Conservation (phyloP, 2,113 vertebrate genomes). For the Xenopus borealis region DNA sequence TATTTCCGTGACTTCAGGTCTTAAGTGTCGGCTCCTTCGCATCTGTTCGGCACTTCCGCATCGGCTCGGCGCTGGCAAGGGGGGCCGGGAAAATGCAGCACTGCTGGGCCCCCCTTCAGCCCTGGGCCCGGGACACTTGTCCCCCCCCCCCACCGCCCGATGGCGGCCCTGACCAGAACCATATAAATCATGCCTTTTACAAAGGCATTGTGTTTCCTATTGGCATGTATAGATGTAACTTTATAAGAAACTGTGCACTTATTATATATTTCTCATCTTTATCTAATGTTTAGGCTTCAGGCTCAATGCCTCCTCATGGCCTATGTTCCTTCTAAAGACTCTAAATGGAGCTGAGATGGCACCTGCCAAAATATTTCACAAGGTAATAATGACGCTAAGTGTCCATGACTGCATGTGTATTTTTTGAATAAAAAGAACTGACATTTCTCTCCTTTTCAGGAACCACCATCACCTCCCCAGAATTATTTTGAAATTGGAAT, state of each 20-base stretch:
- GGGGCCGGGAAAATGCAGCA: too few species aligned
- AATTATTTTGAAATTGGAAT: conserved; percentile 96
- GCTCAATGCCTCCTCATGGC: conserved; percentile 97
- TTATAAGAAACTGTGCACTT: not conserved
- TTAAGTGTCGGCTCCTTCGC: too few species aligned
- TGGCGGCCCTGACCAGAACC: too few species aligned
- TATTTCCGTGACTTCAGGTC: too few species aligned
- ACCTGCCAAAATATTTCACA: conserved; percentile 92
- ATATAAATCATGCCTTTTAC: too few species aligned
- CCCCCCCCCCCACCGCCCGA: too few species aligned
- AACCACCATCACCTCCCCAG: conserved; percentile 90
- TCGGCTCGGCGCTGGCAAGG: too few species aligned
- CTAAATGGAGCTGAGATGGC: conserved; percentile 98
- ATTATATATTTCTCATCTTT: conserved; percentile 22
- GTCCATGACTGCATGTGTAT: not conserved
- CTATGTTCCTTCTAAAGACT: conserved; percentile 98
- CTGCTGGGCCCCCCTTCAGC: too few species aligned
- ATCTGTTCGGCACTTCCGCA: too few species aligned
- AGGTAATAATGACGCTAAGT: conserved; percentile 69
- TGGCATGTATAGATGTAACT: not conserved
- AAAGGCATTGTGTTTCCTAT: too few species aligned
- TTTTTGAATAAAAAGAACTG: conserved; percentile 46
- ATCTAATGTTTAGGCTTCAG: conserved; percentile 79
- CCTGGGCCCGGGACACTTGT: too few species aligned
- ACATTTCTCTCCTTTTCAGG: conserved; percentile 69